phyloP scores from a whole-genome alignment of 2,888 invertebrate species.

The Silvanus unidentatus region DNA sequence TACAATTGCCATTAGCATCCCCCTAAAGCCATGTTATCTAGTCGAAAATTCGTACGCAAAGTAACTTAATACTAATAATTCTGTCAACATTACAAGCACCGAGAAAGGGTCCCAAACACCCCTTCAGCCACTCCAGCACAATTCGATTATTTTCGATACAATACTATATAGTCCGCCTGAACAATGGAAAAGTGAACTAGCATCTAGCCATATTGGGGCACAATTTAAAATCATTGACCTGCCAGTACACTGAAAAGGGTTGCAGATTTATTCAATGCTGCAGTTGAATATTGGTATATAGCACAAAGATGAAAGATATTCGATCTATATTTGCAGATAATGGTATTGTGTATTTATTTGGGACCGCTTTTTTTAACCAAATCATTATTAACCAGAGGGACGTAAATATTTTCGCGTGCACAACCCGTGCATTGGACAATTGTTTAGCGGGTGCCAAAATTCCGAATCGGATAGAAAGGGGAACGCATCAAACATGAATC shows the following conservation, averaged over 20 bases:
- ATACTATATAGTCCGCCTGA: conserved; percentile 8
- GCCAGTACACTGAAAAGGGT: not conserved
- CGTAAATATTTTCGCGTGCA: conserved; percentile 38
- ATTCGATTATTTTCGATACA: conserved; percentile 29
- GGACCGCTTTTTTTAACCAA: conserved; percentile 28
- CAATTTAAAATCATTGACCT: not conserved
- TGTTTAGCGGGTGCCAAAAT: too few relatives aligned
- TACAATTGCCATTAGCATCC: not conserved
- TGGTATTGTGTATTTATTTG: conserved; percentile 27
- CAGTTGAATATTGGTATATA: not conserved
- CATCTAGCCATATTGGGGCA: not conserved
- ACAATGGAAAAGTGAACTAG: not conserved
- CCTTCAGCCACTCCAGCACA: conserved; percentile 16
- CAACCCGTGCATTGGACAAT: conserved; percentile 24
- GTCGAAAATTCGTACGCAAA: conserved; percentile 9
- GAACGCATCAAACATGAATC: too few relatives aligned
- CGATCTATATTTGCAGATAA: conserved; percentile 32
- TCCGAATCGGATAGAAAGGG: too few relatives aligned
- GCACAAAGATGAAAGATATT: conserved; percentile 12
- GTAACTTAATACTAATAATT: conserved; percentile 39
- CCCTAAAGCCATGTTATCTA: conserved; percentile 9
- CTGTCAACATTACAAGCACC: conserved; percentile 31
- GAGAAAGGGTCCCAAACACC: conserved; percentile 21
- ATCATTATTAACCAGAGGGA: conserved; percentile 23
- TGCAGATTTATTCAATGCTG: not conserved